A percentile compares a stretch with the other conserved stretches of the same genome.
Conservation (phyloP, 2,888 invertebrate species). For the Melinaea menophilus region DNA sequence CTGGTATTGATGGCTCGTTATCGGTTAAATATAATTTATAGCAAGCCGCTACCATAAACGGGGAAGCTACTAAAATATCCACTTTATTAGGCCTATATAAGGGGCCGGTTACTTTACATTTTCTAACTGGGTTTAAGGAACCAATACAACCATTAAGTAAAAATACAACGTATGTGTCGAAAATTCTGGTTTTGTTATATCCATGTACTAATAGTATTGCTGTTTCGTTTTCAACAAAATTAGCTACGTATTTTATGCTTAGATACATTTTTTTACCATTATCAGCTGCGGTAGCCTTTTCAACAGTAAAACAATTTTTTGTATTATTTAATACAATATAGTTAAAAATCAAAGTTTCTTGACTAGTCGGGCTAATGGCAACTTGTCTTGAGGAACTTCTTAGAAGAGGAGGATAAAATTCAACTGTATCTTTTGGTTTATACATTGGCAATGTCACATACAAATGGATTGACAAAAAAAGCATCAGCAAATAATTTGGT, state of each 20-base stretch:
- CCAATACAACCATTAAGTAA: slow-evolving; percentile 54
- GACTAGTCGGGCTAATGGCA: slow-evolving; percentile 57
- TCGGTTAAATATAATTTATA: slow-evolving; percentile 56
- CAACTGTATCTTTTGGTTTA: slow-evolving; percentile 59
- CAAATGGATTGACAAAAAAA: slow-evolving; percentile 77
- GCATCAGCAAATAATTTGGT: slow-evolving; percentile 77
- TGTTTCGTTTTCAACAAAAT: slow-evolving; percentile 54
- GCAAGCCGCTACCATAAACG: slow-evolving; percentile 45
- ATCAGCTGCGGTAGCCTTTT: slow-evolving; percentile 53
- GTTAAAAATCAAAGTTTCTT: slow-evolving; percentile 59
- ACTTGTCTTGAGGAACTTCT: slow-evolving; percentile 59
- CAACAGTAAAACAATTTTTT: slow-evolving; percentile 57
- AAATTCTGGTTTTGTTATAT: slow-evolving; percentile 68
- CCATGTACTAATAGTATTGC: slow-evolving; percentile 63
- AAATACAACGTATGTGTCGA: slow-evolving; percentile 66
- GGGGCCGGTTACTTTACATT: slow-evolving; percentile 64
- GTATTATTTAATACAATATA: slow-evolving; percentile 54
- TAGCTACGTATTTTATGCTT: slow-evolving; percentile 60
- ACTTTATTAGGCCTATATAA: slow-evolving; percentile 63
- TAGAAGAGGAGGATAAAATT: slow-evolving; percentile 68
- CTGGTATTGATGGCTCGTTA: slow-evolving; percentile 56
- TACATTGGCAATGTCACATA: slow-evolving; percentile 76
- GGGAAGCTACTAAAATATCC: slow-evolving; percentile 58
- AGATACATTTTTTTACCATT: slow-evolving; percentile 61
- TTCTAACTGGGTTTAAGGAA: slow-evolving; percentile 51